Base-by-base conservation (phyloP, 2,888 invertebrate species). In the Pocota personata region DNA sequence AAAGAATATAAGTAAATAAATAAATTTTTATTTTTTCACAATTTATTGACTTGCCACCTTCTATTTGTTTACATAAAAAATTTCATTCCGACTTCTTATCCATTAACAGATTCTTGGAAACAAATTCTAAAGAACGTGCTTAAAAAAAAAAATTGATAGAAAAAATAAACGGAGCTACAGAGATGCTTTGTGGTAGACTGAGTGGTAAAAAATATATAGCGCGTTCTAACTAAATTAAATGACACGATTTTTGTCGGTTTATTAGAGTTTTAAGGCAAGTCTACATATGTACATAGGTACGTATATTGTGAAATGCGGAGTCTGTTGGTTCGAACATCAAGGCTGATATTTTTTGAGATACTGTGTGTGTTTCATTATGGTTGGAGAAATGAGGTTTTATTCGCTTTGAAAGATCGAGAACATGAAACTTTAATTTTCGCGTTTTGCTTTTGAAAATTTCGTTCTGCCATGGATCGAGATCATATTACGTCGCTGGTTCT, bases 51-150 rank as follows among this genome's bases (percentile, higher is more conserved):
- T 30, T 55, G 52, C 35, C 37, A 50, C 40, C 46, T 72, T 62
- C 60, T 62, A 19, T 21, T 73, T 73, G 40, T 73, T 73, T 73
- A 73, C 60, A 40, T 52, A 62, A 73, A 73, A 32, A 16, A 73
- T 62, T 64, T 73, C 52, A 60, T 62, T 52, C 19, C 40, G 55
- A 57, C 24, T 32, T 71, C 37, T 58, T 43, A n/a, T 55, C 30
- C 30, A 40, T 55, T 43, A 43, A 57, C 69, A 16, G 43, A 67
- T 55, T 67, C 40, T 40, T 69, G 30, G 30, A 32, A 16, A 55
- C 30, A 40, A 21, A 8, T n/a, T 40, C 8, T 32, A 5, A 10
- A 35, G 30, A 21, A 48, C 35, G 57, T 58, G 35, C 19, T 58
- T 35, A 4, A 58, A 14, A 27, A 60, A 32, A 10, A 46, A 14